Percentiles rank a stretch among this genome's conserved stretches.
Conservation (phyloP, 2,888 invertebrate species). For the Cacoxenus indagator region DNA sequence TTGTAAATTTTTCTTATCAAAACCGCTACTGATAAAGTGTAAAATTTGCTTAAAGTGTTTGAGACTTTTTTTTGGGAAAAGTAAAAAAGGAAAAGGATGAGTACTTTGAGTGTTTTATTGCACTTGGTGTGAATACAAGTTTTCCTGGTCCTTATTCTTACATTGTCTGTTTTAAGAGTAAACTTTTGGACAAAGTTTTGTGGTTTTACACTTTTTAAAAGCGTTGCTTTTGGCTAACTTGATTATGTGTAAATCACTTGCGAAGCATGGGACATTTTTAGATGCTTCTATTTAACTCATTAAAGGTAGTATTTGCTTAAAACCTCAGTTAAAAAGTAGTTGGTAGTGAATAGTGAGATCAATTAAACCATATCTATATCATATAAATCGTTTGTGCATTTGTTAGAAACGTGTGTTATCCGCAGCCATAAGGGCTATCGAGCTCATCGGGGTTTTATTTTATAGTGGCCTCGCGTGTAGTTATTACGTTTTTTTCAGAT, state of each 20-base stretch:
- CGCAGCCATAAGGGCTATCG: no score
- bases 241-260: not conserved
- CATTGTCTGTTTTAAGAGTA: not conserved
- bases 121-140: not conserved
- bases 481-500: no score
- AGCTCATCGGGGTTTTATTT: no score
- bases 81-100: no score
- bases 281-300: no score
- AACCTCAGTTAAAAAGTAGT: no score
- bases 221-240: not conserved
- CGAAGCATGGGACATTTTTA: not conserved
- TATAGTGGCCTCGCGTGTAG: no score
- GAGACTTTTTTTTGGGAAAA: not conserved
- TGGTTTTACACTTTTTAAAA: not conserved
- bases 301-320: no score
- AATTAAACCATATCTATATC: no score
- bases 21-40: conserved; percentile 26
- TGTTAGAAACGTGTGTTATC: no score
- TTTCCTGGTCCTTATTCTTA: not conserved
- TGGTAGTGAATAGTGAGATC: no score
- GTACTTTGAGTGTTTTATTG: not conserved
- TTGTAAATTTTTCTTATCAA: conserved; percentile 27
- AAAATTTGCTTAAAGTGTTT: conserved; percentile 23
- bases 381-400: no score
- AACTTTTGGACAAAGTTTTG: not conserved